Conservation (phyloP, 2,888 invertebrate species). For the Epistrophe grossulariae region DNA sequence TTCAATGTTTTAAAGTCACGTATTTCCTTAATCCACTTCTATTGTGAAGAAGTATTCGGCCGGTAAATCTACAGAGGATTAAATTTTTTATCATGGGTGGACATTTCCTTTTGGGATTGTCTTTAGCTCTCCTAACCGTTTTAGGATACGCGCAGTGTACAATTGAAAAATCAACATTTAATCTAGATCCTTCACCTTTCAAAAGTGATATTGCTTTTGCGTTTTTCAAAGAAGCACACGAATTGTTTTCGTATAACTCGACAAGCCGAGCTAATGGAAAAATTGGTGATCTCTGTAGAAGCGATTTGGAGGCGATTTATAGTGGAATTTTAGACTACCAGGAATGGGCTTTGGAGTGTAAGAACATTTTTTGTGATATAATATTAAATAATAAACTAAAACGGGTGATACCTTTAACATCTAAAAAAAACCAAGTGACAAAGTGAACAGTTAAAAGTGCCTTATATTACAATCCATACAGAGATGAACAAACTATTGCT, state of each 20-base stretch:
- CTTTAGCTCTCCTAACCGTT: constrained; percentile 69
- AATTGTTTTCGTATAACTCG: constrained; percentile 37
- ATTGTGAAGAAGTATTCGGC: constrained; percentile 28
- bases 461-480: background rate
- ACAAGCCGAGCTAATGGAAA: constrained; percentile 50
- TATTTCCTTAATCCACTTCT: constrained; percentile 72
- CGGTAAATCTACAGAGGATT: constrained; percentile 22
- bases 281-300: constrained; percentile 77
- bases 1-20: constrained; percentile 52
- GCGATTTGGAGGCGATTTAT: constrained; percentile 79
- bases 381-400: too few species aligned
- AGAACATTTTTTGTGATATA: constrained; percentile 68
- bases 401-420: too few species aligned
- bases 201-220: constrained; percentile 79
- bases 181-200: constrained; percentile 78
- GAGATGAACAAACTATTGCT: background rate
- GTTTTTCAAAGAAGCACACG: constrained; percentile 78
- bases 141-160: constrained; percentile 68
- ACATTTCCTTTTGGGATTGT: constrained; percentile 75
- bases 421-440: background rate
- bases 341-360: constrained; percentile 83
- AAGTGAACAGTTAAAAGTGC: background rate
- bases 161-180: constrained; percentile 60
- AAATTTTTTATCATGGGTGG: constrained; percentile 69
- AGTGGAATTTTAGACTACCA: constrained; percentile 78